Evolutionary conservation across 2,797 vertebrate species (phyloP), one percentile per base, ranked within the genome.

Genomic region (Chelon labrosus): DNA sequence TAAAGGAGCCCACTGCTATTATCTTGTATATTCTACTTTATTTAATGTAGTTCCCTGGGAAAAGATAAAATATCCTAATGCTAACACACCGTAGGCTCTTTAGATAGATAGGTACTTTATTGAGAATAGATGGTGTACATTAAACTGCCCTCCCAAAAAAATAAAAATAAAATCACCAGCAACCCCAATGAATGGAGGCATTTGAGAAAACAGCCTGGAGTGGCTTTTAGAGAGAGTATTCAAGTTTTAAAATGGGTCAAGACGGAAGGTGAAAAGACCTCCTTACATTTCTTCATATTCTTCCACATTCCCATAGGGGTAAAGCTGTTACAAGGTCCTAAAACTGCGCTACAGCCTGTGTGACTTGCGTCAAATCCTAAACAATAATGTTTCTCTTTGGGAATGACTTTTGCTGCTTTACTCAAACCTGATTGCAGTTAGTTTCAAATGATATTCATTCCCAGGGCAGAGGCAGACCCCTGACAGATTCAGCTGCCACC

Each of bases 401-500:
- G 31, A 58, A 68, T 17, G 17, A 1, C 6, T 11, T 31, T 52
- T 9, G 0, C n/a, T 2, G 17, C 7, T n/a, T 61, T 59, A 44
- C 38, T 20, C 0, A 47, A 72, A 81, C 63, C 75, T 79, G 71
- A 50, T 72, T 70, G 79, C 56, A 3, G 57, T 79, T 75, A 54
- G 14, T 61, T 56, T 70, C 1, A 67, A 81, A 80, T 79, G 42
- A 82, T 75, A 86, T 86, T 80, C 69, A 55, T 14, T 84, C 84
- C 82, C 46, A 3, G 71, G 71, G 89, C 80, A 61, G 65, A 67
- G 59, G 56, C 47, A 27, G 82, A 83, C 65, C 74, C 16, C 64
- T 77, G 77, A 85, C 78, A 75, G 64, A 65, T 14, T 17, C 74
- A 39, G 75, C 78, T 73, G 75, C 77, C 80, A 84, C 86, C 73